These are phyloP conservation scores for Lissonota sp. DNA, from an alignment of 2,888 invertebrate genomes.

Conservation along the genomic window DNA sequence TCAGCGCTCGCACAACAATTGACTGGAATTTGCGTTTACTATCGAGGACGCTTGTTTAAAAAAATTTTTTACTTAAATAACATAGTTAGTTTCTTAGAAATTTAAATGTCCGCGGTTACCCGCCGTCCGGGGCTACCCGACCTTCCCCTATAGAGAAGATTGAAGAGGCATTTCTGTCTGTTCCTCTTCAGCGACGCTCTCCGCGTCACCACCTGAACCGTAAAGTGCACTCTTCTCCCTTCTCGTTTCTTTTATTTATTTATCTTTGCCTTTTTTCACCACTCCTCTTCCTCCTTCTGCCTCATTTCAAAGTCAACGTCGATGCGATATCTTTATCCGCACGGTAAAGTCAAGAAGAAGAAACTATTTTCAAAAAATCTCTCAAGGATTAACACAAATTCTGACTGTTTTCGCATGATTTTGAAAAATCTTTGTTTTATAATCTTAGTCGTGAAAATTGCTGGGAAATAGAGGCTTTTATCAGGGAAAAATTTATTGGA, in stretches of 20 bases:
- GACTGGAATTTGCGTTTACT: too few species aligned
- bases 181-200: slow-evolving; percentile 13
- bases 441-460: background rate
- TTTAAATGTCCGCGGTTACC: too few species aligned
- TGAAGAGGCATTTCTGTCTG: slow-evolving; percentile 35
- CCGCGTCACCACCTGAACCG: slow-evolving; percentile 20
- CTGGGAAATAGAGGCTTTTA: background rate
- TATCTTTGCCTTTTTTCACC: slow-evolving; percentile 14
- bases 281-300: background rate
- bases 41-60: too few species aligned
- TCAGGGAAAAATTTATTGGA: slow-evolving; percentile 28
- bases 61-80: too few species aligned
- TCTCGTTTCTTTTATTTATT: slow-evolving; percentile 2
- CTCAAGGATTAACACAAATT: too few species aligned
- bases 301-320: background rate
- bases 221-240: slow-evolving; percentile 25
- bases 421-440: too few species aligned
- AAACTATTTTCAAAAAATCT: too few species aligned
- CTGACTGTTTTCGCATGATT: too few species aligned
- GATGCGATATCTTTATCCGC: background rate
- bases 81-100: too few species aligned
- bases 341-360: background rate
- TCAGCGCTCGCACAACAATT: too few species aligned
- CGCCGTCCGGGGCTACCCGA: too few species aligned
- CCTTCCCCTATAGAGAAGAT: slow-evolving; percentile 24